A percentile compares a stretch with the other conserved stretches of the same genome.
Conservation (phyloP, 1,140 invertebrate species). For the Eumeta japonica region DNA sequence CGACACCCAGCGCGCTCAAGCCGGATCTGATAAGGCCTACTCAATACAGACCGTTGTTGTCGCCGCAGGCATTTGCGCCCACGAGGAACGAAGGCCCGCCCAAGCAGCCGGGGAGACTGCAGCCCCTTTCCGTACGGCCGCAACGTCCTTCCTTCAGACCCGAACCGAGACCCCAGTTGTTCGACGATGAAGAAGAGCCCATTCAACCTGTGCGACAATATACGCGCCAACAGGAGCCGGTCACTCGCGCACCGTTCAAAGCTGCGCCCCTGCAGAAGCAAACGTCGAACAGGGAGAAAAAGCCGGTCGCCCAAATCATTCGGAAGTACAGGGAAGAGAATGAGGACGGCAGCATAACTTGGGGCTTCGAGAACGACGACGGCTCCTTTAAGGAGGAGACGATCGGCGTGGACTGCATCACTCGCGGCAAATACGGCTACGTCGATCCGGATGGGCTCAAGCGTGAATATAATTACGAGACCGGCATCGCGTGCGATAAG, state of each 20-base stretch:
- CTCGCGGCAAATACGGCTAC: constrained; percentile 79
- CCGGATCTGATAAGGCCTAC: constrained; percentile 41
- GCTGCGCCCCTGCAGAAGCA: constrained; percentile 34
- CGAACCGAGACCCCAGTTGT: constrained; percentile 40
- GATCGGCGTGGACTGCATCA: constrained; percentile 77
- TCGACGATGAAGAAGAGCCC: constrained; percentile 36
- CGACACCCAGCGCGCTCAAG: constrained; percentile 29
- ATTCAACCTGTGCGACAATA: constrained; percentile 49
- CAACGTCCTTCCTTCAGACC: constrained; percentile 52
- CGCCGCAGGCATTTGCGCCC: constrained; percentile 36
- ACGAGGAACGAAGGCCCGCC: constrained; percentile 33
- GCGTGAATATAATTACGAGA: constrained; percentile 71
- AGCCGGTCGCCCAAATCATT: constrained; percentile 72
- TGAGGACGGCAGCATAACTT: constrained; percentile 77
- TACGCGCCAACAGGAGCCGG: constrained; percentile 42
- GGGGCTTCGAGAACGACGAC: constrained; percentile 84
- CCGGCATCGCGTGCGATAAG: constrained; percentile 67
- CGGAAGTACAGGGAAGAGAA: constrained; percentile 77
- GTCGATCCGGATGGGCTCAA: constrained; percentile 76
- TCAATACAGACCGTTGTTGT: constrained; percentile 33
- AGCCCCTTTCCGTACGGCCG: constrained; percentile 48
- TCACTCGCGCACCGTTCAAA: constrained; percentile 46
- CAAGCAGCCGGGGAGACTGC: constrained; percentile 41
- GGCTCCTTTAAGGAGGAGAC: constrained; percentile 78
- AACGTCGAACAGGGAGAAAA: constrained; percentile 53